Percentiles rank a stretch among this genome's conserved stretches.
phyloP scores from a whole-genome alignment of 2,888 invertebrate species.

The Scaptomyza polygonia region DNA sequence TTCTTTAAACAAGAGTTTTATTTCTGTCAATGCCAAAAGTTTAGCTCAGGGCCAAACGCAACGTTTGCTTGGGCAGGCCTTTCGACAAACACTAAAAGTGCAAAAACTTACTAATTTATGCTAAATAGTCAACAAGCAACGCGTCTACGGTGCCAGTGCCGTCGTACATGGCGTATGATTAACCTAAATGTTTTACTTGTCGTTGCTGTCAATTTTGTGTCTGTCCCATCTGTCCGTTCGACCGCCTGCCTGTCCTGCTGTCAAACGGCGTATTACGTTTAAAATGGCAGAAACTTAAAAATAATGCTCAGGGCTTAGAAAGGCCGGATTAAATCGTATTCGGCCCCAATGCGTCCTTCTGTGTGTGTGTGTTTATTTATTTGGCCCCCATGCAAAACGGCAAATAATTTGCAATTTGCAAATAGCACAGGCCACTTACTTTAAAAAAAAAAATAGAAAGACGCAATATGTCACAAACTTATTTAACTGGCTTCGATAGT shows the following conservation, averaged over 20 bases:
- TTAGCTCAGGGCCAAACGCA: constrained; percentile 20
- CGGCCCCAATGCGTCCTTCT: constrained; percentile 28
- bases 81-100: constrained; percentile 21
- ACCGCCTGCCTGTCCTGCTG: constrained; percentile 14
- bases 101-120: constrained; percentile 75
- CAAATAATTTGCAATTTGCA: constrained; percentile 62
- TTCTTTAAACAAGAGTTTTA: constrained; percentile 34
- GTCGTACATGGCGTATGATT: constrained; percentile 69
- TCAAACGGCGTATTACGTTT: constrained; percentile 61
- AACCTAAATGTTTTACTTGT: constrained; percentile 64
- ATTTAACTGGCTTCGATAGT: constrained; percentile 23
- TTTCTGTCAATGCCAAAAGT: constrained; percentile 47
- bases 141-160: constrained; percentile 24
- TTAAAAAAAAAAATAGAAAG: constrained; percentile 34
- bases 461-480: too few species aligned
- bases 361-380: constrained; percentile 43
- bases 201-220: constrained; percentile 41
- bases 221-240: constrained; percentile 15
- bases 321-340: constrained; percentile 51
- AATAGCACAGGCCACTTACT: constrained; percentile 32
- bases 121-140: constrained; percentile 56
- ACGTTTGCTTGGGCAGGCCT: constrained; percentile 19
- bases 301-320: constrained; percentile 44
- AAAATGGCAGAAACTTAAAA: constrained; percentile 69
- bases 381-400: constrained; percentile 46